Base-by-base conservation (phyloP, 2,113 vertebrate genomes). In the Raja brachyura region DNA sequence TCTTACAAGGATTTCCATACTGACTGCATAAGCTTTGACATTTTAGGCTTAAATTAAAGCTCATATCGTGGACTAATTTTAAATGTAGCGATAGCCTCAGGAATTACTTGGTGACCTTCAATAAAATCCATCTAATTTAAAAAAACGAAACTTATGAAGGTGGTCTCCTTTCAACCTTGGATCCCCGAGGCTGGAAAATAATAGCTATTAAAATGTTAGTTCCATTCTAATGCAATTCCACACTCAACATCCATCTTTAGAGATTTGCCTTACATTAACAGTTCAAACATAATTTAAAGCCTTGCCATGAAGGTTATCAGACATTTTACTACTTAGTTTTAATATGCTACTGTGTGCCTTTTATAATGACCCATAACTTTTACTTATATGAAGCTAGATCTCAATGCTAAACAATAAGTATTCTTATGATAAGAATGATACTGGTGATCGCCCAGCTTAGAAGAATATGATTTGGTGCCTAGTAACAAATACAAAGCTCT, bases 281-380 rank as follows among this genome's bases (percentile, higher is more conserved):
- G 96, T 96, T 96, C 96, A 96, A 96, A 96, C 96, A 96, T 96
- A 96, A 96, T 96, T 96, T 96, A 96, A 96, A 95, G 95, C 95
- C 96, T 96, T 96, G 85, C 93, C 56, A 95, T 96, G 96, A 96
- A 96, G 96, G 96, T 96, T 96, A 96, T 96, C 90, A 96, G 95
- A 95, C 95, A 96, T 96, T 95, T 95, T 95, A 95, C 95, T 94
- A 95, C 95, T 96, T 95, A 95, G 94, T 95, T 95, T 95, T 96
- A 96, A 96, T 96, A 96, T 95, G 95, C 94, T 94, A 94, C 94
- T 96, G 96, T 96, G 96, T 96, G 95, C 95, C 95, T 95, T 95
- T 95, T 96, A 95, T 96, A 96, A 96, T 96, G 95, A 95, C 95
- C 95, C 79, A 95, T 96, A 96, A 96, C 95, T 96, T 96, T 96